Evolutionary conservation across 2,888 invertebrate genomes (phyloP).

Genomic region (Dyspetes luteomarginatus): DNA sequence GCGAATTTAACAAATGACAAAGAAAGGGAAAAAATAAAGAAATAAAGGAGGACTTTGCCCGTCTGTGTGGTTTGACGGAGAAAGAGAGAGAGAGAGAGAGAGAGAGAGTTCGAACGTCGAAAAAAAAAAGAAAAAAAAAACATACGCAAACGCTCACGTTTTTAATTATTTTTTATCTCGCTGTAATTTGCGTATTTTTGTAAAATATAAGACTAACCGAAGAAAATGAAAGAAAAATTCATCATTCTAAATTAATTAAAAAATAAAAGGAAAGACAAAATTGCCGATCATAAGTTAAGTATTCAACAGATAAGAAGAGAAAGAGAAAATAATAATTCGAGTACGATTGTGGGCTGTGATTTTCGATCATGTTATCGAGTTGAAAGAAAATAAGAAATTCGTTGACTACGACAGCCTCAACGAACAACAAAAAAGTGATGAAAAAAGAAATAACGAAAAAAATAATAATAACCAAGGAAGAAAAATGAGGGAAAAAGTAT

Average conservation of each 20-base stretch:
- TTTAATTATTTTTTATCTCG: slow-evolving; percentile 54
- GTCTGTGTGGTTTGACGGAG: slow-evolving; percentile 60
- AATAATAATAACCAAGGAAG: slow-evolving; percentile 15
- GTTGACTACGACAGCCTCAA: slow-evolving; percentile 4
- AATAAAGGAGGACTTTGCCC: slow-evolving; percentile 45
- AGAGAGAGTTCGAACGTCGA: slow-evolving; percentile 60
- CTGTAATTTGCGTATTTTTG: slow-evolving; percentile 62
- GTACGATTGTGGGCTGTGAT: slow-evolving; percentile 56
- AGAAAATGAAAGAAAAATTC: not conserved
- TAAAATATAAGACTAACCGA: slow-evolving; percentile 46
- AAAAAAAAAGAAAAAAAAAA: slow-evolving; percentile 29
- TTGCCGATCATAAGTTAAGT: not conserved
- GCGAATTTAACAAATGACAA: slow-evolving; percentile 23
- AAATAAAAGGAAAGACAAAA: not conserved
- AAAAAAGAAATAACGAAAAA: slow-evolving; percentile 2
- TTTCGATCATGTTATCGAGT: slow-evolving; percentile 26
- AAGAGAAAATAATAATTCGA: slow-evolving; percentile 28
- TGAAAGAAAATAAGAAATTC: not conserved
- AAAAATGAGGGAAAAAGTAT: not conserved
- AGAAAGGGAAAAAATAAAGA: slow-evolving; percentile 14
- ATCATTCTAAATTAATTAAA: slow-evolving; percentile 53
- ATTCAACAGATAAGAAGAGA: not conserved
- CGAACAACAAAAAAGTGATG: slow-evolving; percentile 8
- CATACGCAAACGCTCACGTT: slow-evolving; percentile 30
- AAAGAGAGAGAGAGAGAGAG: too few relatives aligned